Conservation (phyloP, 2,797 vertebrate species). For the Cuniculus paca region DNA sequence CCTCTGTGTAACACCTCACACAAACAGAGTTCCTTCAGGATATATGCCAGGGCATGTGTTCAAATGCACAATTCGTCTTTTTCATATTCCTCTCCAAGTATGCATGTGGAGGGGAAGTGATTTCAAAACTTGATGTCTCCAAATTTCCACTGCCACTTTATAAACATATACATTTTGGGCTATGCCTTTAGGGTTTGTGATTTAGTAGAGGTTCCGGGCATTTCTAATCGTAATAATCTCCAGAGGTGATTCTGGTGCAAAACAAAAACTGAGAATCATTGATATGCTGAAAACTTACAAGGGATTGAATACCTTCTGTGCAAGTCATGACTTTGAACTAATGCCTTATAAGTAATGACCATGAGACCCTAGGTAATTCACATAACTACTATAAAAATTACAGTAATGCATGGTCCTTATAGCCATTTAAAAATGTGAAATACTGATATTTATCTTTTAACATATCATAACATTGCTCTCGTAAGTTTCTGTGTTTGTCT, state of each 20-base stretch:
- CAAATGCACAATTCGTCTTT: neutral
- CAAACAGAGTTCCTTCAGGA: neutral
- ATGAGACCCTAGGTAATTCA: neutral
- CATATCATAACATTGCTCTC: slow-evolving; percentile 30
- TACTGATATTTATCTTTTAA: slow-evolving; percentile 20
- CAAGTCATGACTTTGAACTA: neutral
- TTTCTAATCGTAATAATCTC: neutral
- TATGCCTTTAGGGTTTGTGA: neutral
- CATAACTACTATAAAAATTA: neutral
- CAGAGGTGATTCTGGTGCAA: neutral
- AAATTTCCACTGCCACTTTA: neutral
- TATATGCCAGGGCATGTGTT: neutral
- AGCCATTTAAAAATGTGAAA: slow-evolving; percentile 33
- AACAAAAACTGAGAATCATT: neutral
- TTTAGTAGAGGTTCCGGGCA: neutral
- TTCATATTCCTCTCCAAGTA: neutral
- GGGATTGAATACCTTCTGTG: neutral
- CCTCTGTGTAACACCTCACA: neutral
- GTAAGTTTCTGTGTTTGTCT: neutral
- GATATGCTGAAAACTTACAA: neutral
- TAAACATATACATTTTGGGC: neutral
- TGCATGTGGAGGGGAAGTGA: neutral
- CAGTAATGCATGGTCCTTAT: neutral
- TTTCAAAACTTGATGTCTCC: neutral
- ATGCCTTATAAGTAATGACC: neutral